These are phyloP conservation scores for Lophochroa leadbeateri DNA, from an alignment of 2,113 vertebrate species.

Conservation along the genomic window DNA sequence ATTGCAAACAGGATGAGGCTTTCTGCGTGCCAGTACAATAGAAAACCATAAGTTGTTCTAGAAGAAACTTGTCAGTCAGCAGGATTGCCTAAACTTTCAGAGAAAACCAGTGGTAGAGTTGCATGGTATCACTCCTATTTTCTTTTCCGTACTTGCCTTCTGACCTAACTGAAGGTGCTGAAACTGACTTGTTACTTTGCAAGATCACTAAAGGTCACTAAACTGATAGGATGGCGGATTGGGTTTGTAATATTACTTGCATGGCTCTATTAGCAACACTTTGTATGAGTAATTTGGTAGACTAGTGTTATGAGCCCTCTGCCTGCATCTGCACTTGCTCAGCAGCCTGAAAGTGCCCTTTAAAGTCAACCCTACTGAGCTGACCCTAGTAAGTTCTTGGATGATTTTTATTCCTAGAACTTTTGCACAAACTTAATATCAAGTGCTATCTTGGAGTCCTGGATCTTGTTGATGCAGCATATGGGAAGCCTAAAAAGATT, in stretches of 20 bases:
- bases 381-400: neutral
- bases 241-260: neutral
- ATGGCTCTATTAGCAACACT: neutral
- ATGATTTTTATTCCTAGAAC: neutral
- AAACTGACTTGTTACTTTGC: neutral
- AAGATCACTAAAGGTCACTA: neutral
- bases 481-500: neutral
- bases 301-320: neutral
- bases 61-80: neutral
- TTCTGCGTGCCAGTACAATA: neutral
- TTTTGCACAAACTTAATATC: neutral
- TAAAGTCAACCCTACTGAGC: neutral
- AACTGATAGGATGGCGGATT: neutral
- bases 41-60: neutral
- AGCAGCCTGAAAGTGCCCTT: neutral
- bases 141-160: neutral
- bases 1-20: neutral
- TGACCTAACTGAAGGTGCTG: neutral
- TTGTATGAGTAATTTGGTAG: neutral
- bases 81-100: neutral
- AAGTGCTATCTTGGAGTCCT: neutral
- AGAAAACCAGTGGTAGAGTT: neutral
- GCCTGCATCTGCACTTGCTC: neutral
- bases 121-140: neutral
- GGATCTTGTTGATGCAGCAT: neutral